These are phyloP conservation scores for Gymnoscopelus braueri DNA, from an alignment of 2,797 vertebrate species.

Conservation along the genomic window DNA sequence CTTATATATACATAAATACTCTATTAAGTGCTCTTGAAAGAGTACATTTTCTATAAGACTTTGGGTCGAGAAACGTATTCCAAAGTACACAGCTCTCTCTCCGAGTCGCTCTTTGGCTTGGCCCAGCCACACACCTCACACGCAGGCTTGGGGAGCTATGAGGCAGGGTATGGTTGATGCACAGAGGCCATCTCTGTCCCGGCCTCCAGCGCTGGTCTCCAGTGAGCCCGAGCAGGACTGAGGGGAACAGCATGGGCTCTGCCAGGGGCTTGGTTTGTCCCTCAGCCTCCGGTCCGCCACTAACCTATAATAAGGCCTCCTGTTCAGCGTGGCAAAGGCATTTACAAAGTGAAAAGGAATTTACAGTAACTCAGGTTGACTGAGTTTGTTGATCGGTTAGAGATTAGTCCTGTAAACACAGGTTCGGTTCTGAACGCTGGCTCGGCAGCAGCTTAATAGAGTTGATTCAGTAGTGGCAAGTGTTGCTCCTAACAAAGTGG, in stretches of 20 bases:
- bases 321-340: slow-evolving; percentile 63
- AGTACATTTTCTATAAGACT: slow-evolving; percentile 62
- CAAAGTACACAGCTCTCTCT: slow-evolving; percentile 67
- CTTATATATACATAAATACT: slow-evolving; percentile 50
- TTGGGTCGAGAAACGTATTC: slow-evolving; percentile 53
- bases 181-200: slow-evolving; percentile 79
- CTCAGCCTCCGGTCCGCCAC: slow-evolving; percentile 51
- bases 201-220: slow-evolving; percentile 71
- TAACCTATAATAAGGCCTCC: slow-evolving; percentile 69
- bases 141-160: slow-evolving; percentile 60
- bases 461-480: slow-evolving; percentile 33
- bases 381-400: slow-evolving; percentile 65
- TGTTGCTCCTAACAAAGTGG: slow-evolving; percentile 29
- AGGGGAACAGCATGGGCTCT: slow-evolving; percentile 68
- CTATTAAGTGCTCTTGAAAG: slow-evolving; percentile 59
- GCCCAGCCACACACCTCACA: slow-evolving; percentile 65
- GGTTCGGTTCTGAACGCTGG: slow-evolving; percentile 33
- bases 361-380: slow-evolving; percentile 54
- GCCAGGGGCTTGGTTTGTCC: slow-evolving; percentile 69
- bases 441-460: slow-evolving; percentile 14
- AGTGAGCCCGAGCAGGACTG: slow-evolving; percentile 67
- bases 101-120: slow-evolving; percentile 75
- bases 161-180: slow-evolving; percentile 54
- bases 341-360: slow-evolving; percentile 57
- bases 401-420: slow-evolving; percentile 57